phyloP scores from a whole-genome alignment of 2,797 vertebrate genomes.

The Peromyscus eremicus region DNA sequence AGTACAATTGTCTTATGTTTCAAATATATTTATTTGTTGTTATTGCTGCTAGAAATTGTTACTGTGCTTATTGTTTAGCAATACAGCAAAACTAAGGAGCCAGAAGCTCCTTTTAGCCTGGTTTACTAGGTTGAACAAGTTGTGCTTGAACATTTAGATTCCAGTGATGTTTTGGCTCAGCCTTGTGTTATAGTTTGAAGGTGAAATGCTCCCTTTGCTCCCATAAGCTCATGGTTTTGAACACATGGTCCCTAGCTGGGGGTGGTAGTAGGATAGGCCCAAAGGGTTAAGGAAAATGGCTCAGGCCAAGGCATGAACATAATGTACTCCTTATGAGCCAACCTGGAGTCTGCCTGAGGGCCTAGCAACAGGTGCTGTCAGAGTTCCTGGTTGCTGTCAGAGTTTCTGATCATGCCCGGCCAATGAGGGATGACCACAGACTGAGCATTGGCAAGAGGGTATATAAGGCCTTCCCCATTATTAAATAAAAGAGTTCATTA shows the following conservation, averaged over 20 bases:
- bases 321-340: no score
- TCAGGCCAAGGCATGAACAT: no score
- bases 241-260: background rate
- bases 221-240: background rate
- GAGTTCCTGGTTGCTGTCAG: no score
- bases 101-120: background rate
- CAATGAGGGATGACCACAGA: no score
- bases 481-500: no score
- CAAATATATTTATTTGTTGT: constrained; percentile 36
- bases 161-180: background rate
- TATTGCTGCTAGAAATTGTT: background rate
- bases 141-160: background rate
- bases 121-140: background rate
- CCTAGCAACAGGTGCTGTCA: no score
- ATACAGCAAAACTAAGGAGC: background rate
- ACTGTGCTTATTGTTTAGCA: background rate
- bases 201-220: background rate
- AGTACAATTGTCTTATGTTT: constrained; percentile 26
- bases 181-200: background rate
- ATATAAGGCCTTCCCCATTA: no score
- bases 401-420: no score
- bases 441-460: no score
- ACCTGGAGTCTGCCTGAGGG: no score
- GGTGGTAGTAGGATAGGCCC: no score
- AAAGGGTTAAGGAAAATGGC: no score